phyloP scores from a whole-genome alignment of 2,888 invertebrate species.

The Drosophila austrosaltans region DNA sequence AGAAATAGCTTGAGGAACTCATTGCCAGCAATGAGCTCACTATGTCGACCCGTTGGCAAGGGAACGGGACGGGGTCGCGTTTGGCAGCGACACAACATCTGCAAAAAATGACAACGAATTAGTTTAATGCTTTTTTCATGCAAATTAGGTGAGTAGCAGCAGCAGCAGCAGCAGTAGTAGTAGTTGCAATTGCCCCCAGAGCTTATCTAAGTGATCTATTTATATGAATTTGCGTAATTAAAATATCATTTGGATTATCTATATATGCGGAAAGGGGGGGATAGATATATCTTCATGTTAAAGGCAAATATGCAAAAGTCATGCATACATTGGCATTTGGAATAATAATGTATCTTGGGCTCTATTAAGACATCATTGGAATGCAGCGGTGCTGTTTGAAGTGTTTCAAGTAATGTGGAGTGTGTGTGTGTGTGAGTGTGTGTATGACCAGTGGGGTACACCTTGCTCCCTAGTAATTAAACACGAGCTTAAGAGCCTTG shows the following conservation, averaged over 20 bases:
- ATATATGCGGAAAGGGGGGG: constrained; percentile 4
- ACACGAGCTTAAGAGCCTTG: constrained; percentile 47
- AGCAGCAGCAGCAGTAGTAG: constrained; percentile 22
- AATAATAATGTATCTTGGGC: constrained; percentile 54
- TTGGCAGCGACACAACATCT: constrained; percentile 74
- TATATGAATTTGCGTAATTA: constrained; percentile 74
- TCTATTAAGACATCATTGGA: constrained; percentile 73
- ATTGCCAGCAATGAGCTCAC: constrained; percentile 82
- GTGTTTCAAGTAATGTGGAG: constrained; percentile 22
- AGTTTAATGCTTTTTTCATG: constrained; percentile 61
- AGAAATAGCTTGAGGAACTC: constrained; percentile 82
- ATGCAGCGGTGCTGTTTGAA: constrained; percentile 63
- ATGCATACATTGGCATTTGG: constrained; percentile 50
- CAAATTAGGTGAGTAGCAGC: constrained; percentile 34
- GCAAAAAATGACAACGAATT: constrained; percentile 47
- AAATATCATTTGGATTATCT: constrained; percentile 61
- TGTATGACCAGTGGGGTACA: constrained; percentile 46
- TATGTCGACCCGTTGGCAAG: constrained; percentile 51
- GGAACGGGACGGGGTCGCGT: constrained; percentile 57
- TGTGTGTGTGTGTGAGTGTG: constrained; percentile 5
- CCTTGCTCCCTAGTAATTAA: constrained; percentile 61
- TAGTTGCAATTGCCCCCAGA: constrained; percentile 15
- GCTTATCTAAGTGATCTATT: constrained; percentile 69
- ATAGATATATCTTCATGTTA: constrained; percentile 51
- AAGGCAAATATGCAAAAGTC: constrained; percentile 51